Evolutionary conservation across 2,888 invertebrate genomes (phyloP).

Genomic region (Deroplatys truncata): DNA sequence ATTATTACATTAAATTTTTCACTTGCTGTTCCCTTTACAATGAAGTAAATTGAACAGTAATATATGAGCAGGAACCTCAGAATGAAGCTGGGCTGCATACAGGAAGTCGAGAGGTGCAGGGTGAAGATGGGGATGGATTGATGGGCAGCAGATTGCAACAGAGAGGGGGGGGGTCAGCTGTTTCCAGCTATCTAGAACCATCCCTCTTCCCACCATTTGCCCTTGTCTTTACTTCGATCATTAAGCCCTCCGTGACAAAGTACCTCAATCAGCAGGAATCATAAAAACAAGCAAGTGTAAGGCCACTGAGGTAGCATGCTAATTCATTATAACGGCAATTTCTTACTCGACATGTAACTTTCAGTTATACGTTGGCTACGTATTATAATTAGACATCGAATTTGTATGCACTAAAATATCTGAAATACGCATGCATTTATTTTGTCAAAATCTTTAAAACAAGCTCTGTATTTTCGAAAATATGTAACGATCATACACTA

Average conservation of each 20-base stretch:
- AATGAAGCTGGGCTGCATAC: neutral
- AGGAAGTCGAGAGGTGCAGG: neutral
- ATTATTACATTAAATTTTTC: no score
- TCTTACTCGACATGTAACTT: neutral
- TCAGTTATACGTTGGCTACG: no score
- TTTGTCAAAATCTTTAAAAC: no score
- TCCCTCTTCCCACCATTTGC: conserved; percentile 21
- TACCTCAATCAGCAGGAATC: neutral
- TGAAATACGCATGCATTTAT: no score
- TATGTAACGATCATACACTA: no score
- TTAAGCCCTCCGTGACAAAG: neutral
- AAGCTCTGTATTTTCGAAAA: no score
- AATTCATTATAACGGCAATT: neutral
- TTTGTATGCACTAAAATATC: no score
- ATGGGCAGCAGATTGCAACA: neutral
- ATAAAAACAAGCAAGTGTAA: neutral
- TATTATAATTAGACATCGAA: no score
- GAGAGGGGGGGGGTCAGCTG: neutral
- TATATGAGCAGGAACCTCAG: neutral
- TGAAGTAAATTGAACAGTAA: neutral
- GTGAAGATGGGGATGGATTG: neutral
- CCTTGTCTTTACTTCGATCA: conserved; percentile 1
- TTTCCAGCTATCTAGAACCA: neutral
- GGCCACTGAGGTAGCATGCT: neutral
- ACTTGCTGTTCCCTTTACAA: no score